Evolutionary conservation across 1,140 invertebrate genomes (phyloP).

Genomic region (Harpegnathos saltator): DNA sequence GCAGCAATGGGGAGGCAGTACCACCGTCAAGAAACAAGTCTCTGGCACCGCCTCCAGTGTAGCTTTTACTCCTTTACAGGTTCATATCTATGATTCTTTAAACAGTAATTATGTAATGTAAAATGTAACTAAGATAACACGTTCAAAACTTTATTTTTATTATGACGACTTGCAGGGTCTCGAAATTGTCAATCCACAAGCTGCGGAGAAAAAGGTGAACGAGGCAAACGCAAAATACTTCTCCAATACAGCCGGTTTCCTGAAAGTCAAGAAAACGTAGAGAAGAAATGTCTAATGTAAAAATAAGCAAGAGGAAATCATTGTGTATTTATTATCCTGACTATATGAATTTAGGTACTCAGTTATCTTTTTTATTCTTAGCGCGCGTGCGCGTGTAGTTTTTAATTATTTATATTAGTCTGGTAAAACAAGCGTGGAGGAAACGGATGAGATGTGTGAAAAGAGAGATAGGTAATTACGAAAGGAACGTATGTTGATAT

Average conservation of each 20-base stretch:
- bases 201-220: slow-evolving; percentile 95
- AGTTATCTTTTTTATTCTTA: no score
- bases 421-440: no score
- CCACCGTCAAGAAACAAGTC: slow-evolving; percentile 97
- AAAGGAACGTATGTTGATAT: neutral
- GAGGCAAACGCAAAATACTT: slow-evolving; percentile 98
- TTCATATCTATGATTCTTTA: slow-evolving; percentile 72
- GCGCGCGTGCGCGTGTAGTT: no score
- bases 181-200: slow-evolving; percentile 99
- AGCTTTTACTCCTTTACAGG: slow-evolving; percentile 97
- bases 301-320: neutral
- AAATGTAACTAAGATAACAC: neutral
- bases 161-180: slow-evolving; percentile 89
- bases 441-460: neutral
- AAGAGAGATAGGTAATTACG: neutral
- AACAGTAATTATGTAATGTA: neutral
- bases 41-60: slow-evolving; percentile 99
- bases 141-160: neutral
- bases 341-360: no score
- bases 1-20: slow-evolving; percentile 97
- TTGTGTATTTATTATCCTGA: slow-evolving; percentile 5
- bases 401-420: no score
- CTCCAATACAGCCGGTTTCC: slow-evolving; percentile 96
- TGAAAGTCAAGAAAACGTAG: slow-evolving; percentile 89
- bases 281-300: neutral